Percentiles rank a stretch among this genome's conserved stretches.
phyloP scores from a whole-genome alignment of 2,113 vertebrate genomes.

The Menidia beryllina region DNA sequence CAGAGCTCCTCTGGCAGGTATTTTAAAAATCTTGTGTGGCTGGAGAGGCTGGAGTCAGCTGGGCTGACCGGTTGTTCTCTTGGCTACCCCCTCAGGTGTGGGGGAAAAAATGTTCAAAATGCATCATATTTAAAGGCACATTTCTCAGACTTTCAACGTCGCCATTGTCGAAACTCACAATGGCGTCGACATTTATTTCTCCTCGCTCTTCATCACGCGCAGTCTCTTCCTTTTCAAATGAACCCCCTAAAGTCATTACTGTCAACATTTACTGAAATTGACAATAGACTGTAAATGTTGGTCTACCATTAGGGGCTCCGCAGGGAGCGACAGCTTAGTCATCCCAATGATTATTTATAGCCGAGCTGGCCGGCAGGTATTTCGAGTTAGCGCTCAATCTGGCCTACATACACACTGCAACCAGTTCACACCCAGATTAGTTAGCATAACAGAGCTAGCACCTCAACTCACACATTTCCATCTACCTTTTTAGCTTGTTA shows the following conservation, averaged over 20 bases:
- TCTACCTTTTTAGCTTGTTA: neutral
- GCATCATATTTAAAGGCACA: too few relatives aligned
- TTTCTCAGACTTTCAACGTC: too few relatives aligned
- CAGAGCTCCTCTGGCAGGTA: too few relatives aligned
- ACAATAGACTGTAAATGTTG: neutral
- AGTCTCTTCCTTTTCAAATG: too few relatives aligned
- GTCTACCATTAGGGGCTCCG: slow-evolving; percentile 1
- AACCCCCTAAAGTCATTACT: neutral
- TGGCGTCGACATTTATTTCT: neutral
- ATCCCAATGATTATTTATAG: slow-evolving; percentile 57
- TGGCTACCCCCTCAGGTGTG: too few relatives aligned
- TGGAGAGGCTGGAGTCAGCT: too few relatives aligned
- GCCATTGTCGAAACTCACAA: neutral
- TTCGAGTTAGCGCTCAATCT: slow-evolving; percentile 30
- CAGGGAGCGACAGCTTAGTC: slow-evolving; percentile 41
- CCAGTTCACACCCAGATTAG: slow-evolving; percentile 7
- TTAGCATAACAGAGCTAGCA: neutral
- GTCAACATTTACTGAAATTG: neutral
- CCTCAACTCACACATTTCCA: neutral
- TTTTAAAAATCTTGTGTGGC: too few relatives aligned
- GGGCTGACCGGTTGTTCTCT: too few relatives aligned
- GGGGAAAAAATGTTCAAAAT: too few relatives aligned
- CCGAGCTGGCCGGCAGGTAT: slow-evolving; percentile 25
- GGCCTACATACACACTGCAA: slow-evolving; percentile 6
- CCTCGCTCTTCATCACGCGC: too few relatives aligned